phyloP scores from a whole-genome alignment of 2,113 vertebrate genomes.

The Chionomys nivalis region DNA sequence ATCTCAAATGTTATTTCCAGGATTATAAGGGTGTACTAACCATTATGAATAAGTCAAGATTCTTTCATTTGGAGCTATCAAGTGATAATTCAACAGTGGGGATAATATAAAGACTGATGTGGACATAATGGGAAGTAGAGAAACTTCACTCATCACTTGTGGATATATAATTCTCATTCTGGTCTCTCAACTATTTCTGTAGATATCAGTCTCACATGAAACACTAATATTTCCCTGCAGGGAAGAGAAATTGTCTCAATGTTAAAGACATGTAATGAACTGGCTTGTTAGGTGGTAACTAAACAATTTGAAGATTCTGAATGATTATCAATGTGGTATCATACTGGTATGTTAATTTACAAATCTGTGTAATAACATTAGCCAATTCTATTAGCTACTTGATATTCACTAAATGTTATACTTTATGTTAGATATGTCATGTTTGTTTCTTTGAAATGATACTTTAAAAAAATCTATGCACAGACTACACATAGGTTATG shows the following conservation, averaged over 20 bases:
- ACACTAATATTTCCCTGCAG: neutral
- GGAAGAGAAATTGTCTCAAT: neutral
- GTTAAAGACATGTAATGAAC: neutral
- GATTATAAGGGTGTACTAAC: neutral
- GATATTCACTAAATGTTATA: constrained; percentile 13
- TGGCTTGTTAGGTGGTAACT: neutral
- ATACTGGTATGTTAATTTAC: neutral
- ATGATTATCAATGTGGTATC: neutral
- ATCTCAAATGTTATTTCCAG: neutral
- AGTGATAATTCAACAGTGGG: neutral
- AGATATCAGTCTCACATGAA: neutral
- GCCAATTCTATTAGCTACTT: neutral
- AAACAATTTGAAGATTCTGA: neutral
- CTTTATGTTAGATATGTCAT: neutral
- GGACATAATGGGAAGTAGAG: neutral
- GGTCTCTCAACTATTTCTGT: neutral
- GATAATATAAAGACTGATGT: neutral
- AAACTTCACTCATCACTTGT: neutral
- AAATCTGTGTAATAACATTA: neutral
- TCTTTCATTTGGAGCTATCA: neutral
- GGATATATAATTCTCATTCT: neutral
- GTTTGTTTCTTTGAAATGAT: neutral
- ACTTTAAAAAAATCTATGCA: neutral
- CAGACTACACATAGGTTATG: neutral
- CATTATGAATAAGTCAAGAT: neutral